phyloP scores from a whole-genome alignment of 1,140 invertebrate species.

The Saxidomus purpurata region DNA sequence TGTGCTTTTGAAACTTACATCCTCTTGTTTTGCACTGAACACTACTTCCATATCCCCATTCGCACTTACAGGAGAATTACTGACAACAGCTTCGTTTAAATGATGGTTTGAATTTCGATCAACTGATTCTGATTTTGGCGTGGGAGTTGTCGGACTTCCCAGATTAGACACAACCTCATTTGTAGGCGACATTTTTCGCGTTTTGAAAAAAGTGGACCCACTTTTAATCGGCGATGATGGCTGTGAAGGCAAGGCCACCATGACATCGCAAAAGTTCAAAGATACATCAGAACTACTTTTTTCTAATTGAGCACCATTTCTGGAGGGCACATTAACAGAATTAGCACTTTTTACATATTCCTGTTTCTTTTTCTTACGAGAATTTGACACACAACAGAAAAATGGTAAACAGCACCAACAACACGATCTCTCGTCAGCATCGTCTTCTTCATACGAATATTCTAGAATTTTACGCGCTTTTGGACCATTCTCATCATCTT shows the following conservation, averaged over 20 bases:
- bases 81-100: conserved; percentile 25
- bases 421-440: conserved; percentile 19
- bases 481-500: conserved; percentile 36
- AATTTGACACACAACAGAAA: conserved; percentile 47
- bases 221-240: conserved; percentile 63
- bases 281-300: conserved; percentile 50
- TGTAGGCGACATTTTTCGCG: conserved; percentile 46
- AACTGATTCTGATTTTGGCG: conserved; percentile 32
- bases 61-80: conserved; percentile 16
- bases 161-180: conserved; percentile 23
- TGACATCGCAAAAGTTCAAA: conserved; percentile 53
- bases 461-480: conserved; percentile 56
- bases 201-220: conserved; percentile 66
- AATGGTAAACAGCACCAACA: conserved; percentile 55
- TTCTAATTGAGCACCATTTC: conserved; percentile 46
- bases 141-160: conserved; percentile 5
- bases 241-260: conserved; percentile 63
- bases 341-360: conserved; percentile 52
- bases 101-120: conserved; percentile 44
- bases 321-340: conserved; percentile 1
- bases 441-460: conserved; percentile 61
- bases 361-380: conserved; percentile 35
- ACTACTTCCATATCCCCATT: background rate
- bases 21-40: conserved; percentile 14
- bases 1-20: conserved; percentile 49